Evolutionary conservation across 2,888 invertebrate species (phyloP).

Genomic region (Plusia festucae): DNA sequence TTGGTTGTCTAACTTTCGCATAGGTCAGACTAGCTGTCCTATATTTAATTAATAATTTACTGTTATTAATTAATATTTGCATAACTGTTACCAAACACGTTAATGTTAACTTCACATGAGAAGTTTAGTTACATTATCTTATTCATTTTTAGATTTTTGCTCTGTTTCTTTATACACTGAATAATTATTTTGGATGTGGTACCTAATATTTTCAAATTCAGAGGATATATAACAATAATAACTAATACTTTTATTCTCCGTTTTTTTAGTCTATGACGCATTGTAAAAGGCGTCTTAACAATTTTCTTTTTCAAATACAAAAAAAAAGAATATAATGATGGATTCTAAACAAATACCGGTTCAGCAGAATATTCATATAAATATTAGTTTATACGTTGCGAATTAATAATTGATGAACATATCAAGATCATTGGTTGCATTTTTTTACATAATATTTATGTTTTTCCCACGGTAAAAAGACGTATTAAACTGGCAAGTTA

Average conservation of each 20-base stretch:
- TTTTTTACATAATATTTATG: conserved; percentile 50
- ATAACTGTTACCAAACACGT: background rate
- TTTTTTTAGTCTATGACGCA: too few relatives aligned
- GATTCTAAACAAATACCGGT: conserved; percentile 11
- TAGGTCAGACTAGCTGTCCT: background rate
- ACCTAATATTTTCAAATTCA: too few relatives aligned
- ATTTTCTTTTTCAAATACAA: background rate
- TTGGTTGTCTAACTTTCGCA: background rate
- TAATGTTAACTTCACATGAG: background rate
- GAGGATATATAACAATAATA: too few relatives aligned
- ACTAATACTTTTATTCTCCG: too few relatives aligned
- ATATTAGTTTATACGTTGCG: conserved; percentile 28
- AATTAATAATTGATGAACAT: conserved; percentile 40
- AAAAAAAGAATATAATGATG: background rate
- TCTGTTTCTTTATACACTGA: too few relatives aligned
- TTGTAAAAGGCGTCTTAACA: background rate
- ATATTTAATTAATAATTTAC: background rate
- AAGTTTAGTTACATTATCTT: too few relatives aligned
- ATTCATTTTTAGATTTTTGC: too few relatives aligned
- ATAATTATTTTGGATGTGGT: too few relatives aligned
- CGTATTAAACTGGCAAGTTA: conserved; percentile 25
- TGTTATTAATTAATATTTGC: background rate
- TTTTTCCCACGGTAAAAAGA: conserved; percentile 44
- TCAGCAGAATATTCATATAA: background rate
- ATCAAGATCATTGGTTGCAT: conserved; percentile 45